Percentiles rank a stretch among this genome's conserved stretches.
Evolutionary conservation across 2,797 vertebrate genomes (phyloP).

Genomic region (Sebastes trivittatus): DNA sequence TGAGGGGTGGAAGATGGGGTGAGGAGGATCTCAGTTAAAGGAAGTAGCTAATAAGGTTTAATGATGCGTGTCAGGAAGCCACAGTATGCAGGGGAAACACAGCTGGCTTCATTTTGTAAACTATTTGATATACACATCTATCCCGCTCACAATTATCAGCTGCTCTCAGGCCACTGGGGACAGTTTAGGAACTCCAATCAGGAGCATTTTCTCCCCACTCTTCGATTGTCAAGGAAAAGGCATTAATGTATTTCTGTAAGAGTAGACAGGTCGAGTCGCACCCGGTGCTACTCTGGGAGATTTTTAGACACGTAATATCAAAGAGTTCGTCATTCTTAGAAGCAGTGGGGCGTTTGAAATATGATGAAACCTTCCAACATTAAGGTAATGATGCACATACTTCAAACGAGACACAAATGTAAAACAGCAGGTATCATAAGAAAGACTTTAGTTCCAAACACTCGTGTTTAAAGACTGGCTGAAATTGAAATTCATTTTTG

Average conservation of each 20-base stretch:
- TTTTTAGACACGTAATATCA: background rate
- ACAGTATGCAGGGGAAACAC: slow-evolving; percentile 99
- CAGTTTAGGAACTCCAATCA: slow-evolving; percentile 91
- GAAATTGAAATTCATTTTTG: background rate
- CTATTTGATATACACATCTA: slow-evolving; percentile 99
- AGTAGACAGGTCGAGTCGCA: background rate
- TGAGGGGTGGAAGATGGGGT: slow-evolving; percentile 95
- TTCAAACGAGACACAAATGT: background rate
- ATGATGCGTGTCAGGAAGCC: slow-evolving; percentile 99
- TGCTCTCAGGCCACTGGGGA: slow-evolving; percentile 94
- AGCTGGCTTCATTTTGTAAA: slow-evolving; percentile 99
- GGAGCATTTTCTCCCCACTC: slow-evolving; percentile 84
- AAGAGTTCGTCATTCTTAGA: background rate
- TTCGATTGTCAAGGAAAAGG: slow-evolving; percentile 88
- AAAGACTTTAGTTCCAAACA: background rate
- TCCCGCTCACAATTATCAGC: slow-evolving; percentile 94
- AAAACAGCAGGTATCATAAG: background rate
- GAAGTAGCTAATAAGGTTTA: slow-evolving; percentile 99
- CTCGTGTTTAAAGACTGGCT: background rate
- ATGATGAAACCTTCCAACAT: background rate
- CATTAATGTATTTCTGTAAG: slow-evolving; percentile 81
- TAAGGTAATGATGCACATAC: background rate
- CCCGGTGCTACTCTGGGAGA: background rate
- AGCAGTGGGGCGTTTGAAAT: background rate
- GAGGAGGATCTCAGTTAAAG: slow-evolving; percentile 97